Evolutionary conservation across 2,888 invertebrate genomes (phyloP).

Genomic region (Drosophila setosimentum): DNA sequence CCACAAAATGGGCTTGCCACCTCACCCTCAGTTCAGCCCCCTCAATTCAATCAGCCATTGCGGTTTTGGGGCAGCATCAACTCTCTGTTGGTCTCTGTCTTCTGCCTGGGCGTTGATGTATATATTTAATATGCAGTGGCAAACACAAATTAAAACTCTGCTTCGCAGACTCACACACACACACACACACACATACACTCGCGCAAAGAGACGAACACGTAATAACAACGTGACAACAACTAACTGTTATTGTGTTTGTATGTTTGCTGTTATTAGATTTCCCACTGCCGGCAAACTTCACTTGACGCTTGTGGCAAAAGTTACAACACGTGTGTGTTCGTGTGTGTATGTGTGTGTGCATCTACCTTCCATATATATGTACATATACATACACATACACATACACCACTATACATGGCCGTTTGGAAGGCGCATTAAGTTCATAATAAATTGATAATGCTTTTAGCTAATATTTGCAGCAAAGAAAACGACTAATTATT

Average conservation of each 20-base stretch:
- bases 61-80: conserved; percentile 11
- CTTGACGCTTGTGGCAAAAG: conserved; percentile 40
- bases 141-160: conserved; percentile 71
- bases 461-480: not conserved
- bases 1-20: conserved; percentile 29
- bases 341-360: too few relatives aligned
- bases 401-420: not conserved
- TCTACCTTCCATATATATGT: not conserved
- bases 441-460: conserved; percentile 29
- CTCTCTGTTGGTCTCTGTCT: conserved; percentile 4
- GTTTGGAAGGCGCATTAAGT: conserved; percentile 38
- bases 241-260: conserved; percentile 55
- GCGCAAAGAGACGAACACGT: conserved; percentile 10
- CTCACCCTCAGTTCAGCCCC: conserved; percentile 31
- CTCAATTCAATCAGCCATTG: conserved; percentile 53
- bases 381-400: not conserved
- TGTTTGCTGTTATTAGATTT: conserved; percentile 72
- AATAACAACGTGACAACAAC: conserved; percentile 44
- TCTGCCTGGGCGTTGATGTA: conserved; percentile 28
- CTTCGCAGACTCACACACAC: conserved; percentile 19
- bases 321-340: not conserved
- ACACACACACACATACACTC: conserved; percentile 15
- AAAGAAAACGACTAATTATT: conserved; percentile 1
- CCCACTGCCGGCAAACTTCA: conserved; percentile 61
- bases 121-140: conserved; percentile 72